Conservation (phyloP, 1,140 invertebrate species). For the Drosophila neocordata region DNA sequence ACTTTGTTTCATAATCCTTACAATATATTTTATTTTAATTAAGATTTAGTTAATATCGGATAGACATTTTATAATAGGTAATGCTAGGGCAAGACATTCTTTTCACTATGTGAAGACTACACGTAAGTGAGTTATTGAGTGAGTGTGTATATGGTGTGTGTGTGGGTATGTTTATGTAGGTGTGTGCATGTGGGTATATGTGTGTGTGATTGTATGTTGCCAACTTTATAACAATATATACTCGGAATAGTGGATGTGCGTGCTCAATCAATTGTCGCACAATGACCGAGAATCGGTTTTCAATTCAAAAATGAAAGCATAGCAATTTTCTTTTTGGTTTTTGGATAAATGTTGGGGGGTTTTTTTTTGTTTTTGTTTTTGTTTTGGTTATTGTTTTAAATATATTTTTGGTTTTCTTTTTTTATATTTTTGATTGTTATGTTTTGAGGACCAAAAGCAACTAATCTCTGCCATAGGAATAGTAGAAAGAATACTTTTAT, state of each 20-base stretch:
- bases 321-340: conserved; percentile 39
- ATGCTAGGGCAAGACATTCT: neutral
- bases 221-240: conserved; percentile 12
- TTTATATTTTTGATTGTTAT: conserved; percentile 12
- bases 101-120: neutral
- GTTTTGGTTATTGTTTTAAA: conserved; percentile 8
- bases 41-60: neutral
- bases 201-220: neutral
- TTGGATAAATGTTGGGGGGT: neutral
- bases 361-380: neutral
- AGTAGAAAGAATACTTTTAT: conserved; percentile 57
- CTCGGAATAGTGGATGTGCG: conserved; percentile 1
- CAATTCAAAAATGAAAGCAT: conserved; percentile 50
- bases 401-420: neutral
- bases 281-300: conserved; percentile 13
- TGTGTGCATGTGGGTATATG: neutral
- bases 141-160: neutral
- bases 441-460: conserved; percentile 54
- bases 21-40: too few species aligned
- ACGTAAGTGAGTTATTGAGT: neutral
- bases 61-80: neutral
- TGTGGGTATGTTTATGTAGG: neutral
- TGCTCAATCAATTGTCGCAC: neutral
- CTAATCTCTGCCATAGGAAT: conserved; percentile 64
- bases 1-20: neutral